Evolutionary conservation across 2,888 invertebrate genomes (phyloP).

Genomic region (Drosophila pseudotalamancana): DNA sequence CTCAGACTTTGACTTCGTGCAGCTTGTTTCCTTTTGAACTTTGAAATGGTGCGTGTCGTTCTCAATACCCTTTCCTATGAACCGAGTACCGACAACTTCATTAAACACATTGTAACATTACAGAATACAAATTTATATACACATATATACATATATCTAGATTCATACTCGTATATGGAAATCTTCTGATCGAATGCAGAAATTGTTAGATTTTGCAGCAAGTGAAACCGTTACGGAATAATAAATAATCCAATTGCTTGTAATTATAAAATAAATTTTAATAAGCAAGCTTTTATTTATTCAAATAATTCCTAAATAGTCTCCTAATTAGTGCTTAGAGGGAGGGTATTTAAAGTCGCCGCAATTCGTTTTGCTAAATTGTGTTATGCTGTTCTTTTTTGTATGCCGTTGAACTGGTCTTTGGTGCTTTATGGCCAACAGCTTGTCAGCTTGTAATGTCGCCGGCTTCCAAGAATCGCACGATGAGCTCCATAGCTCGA

Average conservation of each 20-base stretch:
- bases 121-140: no score
- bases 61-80: conserved; percentile 27
- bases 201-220: no score
- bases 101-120: no score
- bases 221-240: no score
- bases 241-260: no score
- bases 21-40: conserved; percentile 81
- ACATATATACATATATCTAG: no score
- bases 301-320: background rate
- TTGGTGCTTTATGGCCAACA: conserved; percentile 72
- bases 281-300: background rate
- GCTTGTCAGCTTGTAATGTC: conserved; percentile 57
- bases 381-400: conserved; percentile 6
- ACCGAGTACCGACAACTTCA: background rate
- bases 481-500: conserved; percentile 55
- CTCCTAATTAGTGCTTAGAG: conserved; percentile 8
- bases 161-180: no score
- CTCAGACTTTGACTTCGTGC: conserved; percentile 63
- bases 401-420: conserved; percentile 54
- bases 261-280: no score
- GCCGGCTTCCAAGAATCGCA: conserved; percentile 64
- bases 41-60: conserved; percentile 67
- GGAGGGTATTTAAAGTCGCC: conserved; percentile 28
- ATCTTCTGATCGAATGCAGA: no score
- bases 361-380: background rate